Evolutionary conservation across 2,888 invertebrate genomes (phyloP).

Genomic region (Dyspetes luteomarginatus): DNA sequence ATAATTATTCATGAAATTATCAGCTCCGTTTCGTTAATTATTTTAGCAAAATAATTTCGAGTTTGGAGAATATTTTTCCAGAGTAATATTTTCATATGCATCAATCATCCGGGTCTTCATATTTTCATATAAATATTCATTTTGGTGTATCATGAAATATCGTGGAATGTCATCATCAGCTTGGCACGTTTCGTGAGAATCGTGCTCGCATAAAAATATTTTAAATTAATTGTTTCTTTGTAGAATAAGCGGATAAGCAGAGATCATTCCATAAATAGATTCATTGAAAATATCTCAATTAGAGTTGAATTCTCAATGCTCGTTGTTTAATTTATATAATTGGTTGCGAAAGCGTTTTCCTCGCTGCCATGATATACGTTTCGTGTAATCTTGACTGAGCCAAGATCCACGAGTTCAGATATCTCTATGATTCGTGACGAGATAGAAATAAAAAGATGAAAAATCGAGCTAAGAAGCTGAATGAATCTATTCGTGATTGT

Average conservation of each 20-base stretch:
- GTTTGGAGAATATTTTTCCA: background rate
- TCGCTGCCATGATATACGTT: conserved; percentile 1
- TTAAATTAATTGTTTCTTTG: background rate
- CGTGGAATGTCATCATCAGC: background rate
- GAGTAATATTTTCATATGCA: background rate
- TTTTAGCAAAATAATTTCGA: background rate
- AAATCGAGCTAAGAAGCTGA: background rate
- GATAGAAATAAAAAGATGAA: background rate
- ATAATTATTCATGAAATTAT: background rate
- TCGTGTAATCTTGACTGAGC: background rate
- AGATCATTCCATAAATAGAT: background rate
- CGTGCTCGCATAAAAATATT: background rate
- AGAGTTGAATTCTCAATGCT: conserved; percentile 10
- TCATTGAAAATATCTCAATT: conserved; percentile 21
- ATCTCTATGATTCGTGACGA: conserved; percentile 16
- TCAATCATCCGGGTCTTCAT: background rate
- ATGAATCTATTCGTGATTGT: conserved; percentile 2
- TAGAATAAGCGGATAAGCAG: background rate
- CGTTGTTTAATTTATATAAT: conserved; percentile 17
- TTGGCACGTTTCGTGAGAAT: background rate
- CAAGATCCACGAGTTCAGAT: conserved; percentile 28
- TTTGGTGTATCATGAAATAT: background rate
- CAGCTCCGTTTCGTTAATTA: background rate
- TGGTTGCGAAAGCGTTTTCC: conserved; percentile 9
- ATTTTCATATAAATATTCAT: conserved; percentile 1